Percentiles rank a stretch among this genome's conserved stretches.
phyloP scores from a whole-genome alignment of 1,140 invertebrate genomes.

The Lerema accius region DNA sequence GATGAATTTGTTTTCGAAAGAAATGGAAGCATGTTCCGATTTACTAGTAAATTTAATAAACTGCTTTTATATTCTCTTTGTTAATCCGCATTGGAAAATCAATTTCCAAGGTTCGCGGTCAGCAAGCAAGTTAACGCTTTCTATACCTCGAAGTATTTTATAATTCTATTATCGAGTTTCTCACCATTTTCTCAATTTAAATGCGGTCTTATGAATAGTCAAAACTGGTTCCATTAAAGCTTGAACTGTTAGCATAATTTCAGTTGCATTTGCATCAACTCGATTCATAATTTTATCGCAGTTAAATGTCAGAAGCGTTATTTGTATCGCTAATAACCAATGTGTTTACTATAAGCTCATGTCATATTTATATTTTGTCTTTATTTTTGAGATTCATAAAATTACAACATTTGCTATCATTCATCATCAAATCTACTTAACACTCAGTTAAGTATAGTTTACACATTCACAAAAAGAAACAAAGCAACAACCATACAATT shows the following conservation, averaged over 20 bases:
- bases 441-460: too few relatives aligned
- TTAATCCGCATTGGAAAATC: slow-evolving; percentile 29
- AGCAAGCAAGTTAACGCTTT: slow-evolving; percentile 27
- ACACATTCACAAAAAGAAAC: background rate
- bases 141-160: slow-evolving; percentile 24
- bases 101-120: slow-evolving; percentile 32
- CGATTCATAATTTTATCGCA: background rate
- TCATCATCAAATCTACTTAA: too few relatives aligned
- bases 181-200: slow-evolving; percentile 27
- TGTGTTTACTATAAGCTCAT: too few relatives aligned
- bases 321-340: too few relatives aligned
- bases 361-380: too few relatives aligned
- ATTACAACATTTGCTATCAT: too few relatives aligned
- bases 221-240: slow-evolving; percentile 9
- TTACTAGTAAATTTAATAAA: slow-evolving; percentile 15
- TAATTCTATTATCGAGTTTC: slow-evolving; percentile 34
- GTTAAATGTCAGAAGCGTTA: background rate
- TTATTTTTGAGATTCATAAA: too few relatives aligned
- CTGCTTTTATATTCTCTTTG: slow-evolving; percentile 28
- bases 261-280: background rate
- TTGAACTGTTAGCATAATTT: background rate
- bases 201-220: slow-evolving; percentile 22
- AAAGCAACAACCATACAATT: background rate
- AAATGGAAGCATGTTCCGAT: slow-evolving; percentile 15
- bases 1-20: background rate